Base-by-base conservation (phyloP, 2,797 vertebrate species). In the Fundulus diaphanus region DNA sequence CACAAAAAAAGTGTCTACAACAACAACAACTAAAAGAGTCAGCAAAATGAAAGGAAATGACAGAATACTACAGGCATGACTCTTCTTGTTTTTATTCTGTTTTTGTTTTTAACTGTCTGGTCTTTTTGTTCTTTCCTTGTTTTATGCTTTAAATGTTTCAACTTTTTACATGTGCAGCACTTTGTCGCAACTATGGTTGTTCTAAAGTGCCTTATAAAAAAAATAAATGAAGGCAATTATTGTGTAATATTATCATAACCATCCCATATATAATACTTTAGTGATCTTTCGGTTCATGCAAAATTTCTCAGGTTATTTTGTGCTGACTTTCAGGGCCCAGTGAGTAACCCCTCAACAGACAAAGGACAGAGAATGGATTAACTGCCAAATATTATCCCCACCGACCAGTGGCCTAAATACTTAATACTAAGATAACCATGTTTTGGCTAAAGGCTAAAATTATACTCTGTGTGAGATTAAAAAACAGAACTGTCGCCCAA, bases 371-470 rank as follows among this genome's bases (percentile, higher is more conserved):
- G 61, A 66, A 76, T 80, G 81, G 90, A 92, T 93, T 90, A 90
- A 86, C 51, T 76, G 51, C 67, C 27, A 63, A 72, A 84, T 72
- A 80, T 88, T 82, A 85, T 85, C 82, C 76, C 49, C 71, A 68
- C 52, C 31, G 24, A 78, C 67, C 12, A 7, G 27, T 92, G 92
- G 77, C 94, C 93, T 92, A 92, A 92, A 94, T 93, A 90, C 92
- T 90, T 93, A 91, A 94, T 88, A 81, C 90, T 86, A 83, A 69
- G 78, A 70, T 80, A 90, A 91, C 90, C 82, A 81, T 81, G 88
- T 88, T 90, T 88, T 73, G 70, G 48, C 31, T 66, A 61, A 44
- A 9, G 33, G 46, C 65, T 89, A 79, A 90, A 87, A 87, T 72
- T 66, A 56, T 51, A 61, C 31, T 59, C 27, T 51, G 4, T 42